phyloP scores from a whole-genome alignment of 2,888 invertebrate species.

The Aphrophora alni region DNA sequence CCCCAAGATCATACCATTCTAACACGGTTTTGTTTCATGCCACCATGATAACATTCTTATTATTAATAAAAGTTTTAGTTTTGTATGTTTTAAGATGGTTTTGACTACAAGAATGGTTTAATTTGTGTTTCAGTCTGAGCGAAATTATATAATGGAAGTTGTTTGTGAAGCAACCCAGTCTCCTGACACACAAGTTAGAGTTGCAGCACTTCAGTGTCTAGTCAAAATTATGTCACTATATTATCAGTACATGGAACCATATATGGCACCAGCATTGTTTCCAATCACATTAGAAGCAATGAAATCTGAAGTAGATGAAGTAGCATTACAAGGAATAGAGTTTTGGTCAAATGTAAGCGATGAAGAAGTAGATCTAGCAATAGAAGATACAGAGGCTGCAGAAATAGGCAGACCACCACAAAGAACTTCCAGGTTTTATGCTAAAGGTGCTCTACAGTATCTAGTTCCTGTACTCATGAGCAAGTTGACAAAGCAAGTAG shows the following conservation, averaged over 20 bases:
- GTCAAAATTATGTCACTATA: constrained; percentile 98
- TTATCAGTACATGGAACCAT: constrained; percentile 98
- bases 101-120: no score
- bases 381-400: constrained; percentile 92
- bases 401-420: constrained; percentile 95
- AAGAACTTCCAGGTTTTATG: constrained; percentile 93
- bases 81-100: no score
- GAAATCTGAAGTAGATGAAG: constrained; percentile 95
- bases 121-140: constrained; percentile 69
- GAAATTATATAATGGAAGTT: constrained; percentile 99
- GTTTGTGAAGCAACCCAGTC: constrained; percentile 99
- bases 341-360: constrained; percentile 99
- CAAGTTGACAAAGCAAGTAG: constrained; percentile 88
- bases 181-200: constrained; percentile 87
- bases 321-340: constrained; percentile 97
- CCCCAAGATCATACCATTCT: no score
- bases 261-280: constrained; percentile 97
- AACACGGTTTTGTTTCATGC: no score
- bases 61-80: no score
- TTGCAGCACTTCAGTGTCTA: constrained; percentile 96
- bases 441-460: constrained; percentile 96
- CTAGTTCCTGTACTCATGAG: constrained; percentile 93
- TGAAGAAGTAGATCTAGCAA: constrained; percentile 95
- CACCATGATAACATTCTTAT: no score
- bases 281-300: constrained; percentile 99